phyloP scores from a whole-genome alignment of 2,797 vertebrate genomes.

The Crax fasciolata region DNA sequence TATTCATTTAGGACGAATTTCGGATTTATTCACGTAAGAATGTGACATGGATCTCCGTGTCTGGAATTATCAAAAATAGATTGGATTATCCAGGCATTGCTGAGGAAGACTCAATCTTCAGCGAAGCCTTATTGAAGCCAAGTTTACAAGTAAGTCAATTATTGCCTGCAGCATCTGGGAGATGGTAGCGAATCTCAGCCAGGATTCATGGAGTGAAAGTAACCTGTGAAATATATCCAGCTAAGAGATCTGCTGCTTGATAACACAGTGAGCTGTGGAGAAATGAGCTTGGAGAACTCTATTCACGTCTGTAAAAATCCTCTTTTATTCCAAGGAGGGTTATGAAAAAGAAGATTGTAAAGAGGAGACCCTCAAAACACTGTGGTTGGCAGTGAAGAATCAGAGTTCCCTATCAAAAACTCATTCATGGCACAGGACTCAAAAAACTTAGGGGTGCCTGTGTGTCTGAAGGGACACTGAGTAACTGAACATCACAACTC shows the following conservation, averaged over 20 bases:
- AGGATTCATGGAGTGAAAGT: neutral
- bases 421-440: neutral
- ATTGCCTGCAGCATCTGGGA: neutral
- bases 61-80: conserved; percentile 39
- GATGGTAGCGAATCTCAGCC: neutral
- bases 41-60: conserved; percentile 78
- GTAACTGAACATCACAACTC: neutral
- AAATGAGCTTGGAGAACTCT: neutral
- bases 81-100: conserved; percentile 32
- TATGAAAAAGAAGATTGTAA: neutral
- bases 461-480: neutral
- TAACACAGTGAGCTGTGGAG: neutral
- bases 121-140: conserved; percentile 78
- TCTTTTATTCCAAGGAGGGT: neutral
- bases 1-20: conserved; percentile 83
- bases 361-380: neutral
- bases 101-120: conserved; percentile 78
- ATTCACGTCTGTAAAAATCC: neutral
- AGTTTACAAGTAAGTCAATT: conserved; percentile 78
- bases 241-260: neutral
- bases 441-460: neutral
- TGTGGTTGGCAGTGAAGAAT: neutral
- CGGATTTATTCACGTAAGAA: conserved; percentile 79
- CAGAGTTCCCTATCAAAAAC: neutral
- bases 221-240: neutral